Evolutionary conservation across 2,797 vertebrate genomes (phyloP).

Genomic region (Coccyzus lansbergi): DNA sequence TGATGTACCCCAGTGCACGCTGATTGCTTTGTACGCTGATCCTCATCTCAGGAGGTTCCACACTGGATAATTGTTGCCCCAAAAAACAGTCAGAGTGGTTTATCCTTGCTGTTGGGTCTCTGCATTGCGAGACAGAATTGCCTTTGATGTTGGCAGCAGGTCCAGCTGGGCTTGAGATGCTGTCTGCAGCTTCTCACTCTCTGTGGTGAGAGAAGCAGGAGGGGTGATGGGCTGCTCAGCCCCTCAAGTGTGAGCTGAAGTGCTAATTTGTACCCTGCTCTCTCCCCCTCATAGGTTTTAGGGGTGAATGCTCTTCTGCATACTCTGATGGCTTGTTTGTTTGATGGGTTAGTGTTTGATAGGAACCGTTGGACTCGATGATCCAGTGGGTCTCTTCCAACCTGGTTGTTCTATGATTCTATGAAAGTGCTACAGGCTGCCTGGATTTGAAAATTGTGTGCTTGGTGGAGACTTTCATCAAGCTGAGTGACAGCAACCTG

Average conservation of each 20-base stretch:
- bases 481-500: neutral
- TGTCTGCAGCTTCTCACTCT: neutral
- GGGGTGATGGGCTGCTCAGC: neutral
- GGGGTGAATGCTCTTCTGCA: neutral
- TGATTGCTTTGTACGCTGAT: fast-evolving
- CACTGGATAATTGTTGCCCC: neutral
- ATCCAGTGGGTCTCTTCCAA: too few species aligned
- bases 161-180: neutral
- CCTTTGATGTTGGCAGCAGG: neutral
- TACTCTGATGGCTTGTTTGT: too few species aligned
- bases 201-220: neutral
- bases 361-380: too few species aligned
- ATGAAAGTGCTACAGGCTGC: neutral
- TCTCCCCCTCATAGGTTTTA: neutral
- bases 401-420: too few species aligned
- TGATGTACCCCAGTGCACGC: fast-evolving
- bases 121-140: too few species aligned
- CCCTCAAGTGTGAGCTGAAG: neutral
- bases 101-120: neutral
- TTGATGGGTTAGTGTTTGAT: too few species aligned
- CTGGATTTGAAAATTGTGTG: neutral
- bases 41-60: fast-evolving
- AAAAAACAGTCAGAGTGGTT: neutral
- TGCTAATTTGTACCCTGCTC: neutral
- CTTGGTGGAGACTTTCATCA: neutral